Evolutionary conservation across 2,888 invertebrate genomes (phyloP).

Genomic region (Meiosimyza platycephala): DNA sequence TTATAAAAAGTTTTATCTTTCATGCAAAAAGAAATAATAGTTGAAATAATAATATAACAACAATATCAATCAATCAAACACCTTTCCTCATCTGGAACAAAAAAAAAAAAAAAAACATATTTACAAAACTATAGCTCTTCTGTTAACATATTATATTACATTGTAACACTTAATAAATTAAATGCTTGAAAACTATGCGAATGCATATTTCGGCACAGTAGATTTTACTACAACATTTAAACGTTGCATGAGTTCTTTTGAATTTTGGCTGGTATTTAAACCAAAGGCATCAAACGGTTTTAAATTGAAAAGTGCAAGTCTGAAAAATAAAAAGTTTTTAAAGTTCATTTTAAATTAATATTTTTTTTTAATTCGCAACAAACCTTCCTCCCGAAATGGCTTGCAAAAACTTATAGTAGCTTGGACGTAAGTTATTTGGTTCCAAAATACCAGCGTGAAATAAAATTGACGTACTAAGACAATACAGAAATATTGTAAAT

Average conservation of each 20-base stretch:
- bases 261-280: conserved; percentile 69
- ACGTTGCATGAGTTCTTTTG: conserved; percentile 65
- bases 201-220: conserved; percentile 51
- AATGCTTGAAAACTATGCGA: conserved; percentile 42
- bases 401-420: conserved; percentile 85
- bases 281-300: conserved; percentile 73
- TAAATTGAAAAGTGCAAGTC: conserved; percentile 73
- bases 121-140: too few relatives aligned
- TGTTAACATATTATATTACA: too few relatives aligned
- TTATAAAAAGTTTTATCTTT: too few relatives aligned
- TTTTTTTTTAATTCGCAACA: conserved; percentile 39
- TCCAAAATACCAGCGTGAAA: conserved; percentile 84
- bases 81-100: too few relatives aligned
- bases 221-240: conserved; percentile 52
- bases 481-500: conserved; percentile 79
- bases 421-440: conserved; percentile 81
- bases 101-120: too few relatives aligned
- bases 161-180: too few relatives aligned
- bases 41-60: too few relatives aligned
- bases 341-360: too few relatives aligned
- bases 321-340: conserved; percentile 50
- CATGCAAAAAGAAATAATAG: too few relatives aligned
- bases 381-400: conserved; percentile 79
- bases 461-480: conserved; percentile 80
- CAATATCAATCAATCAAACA: too few relatives aligned